Percentiles rank a stretch among this genome's conserved stretches.
Evolutionary conservation across 2,888 invertebrate species (phyloP).

Genomic region (Amiota mariae): DNA sequence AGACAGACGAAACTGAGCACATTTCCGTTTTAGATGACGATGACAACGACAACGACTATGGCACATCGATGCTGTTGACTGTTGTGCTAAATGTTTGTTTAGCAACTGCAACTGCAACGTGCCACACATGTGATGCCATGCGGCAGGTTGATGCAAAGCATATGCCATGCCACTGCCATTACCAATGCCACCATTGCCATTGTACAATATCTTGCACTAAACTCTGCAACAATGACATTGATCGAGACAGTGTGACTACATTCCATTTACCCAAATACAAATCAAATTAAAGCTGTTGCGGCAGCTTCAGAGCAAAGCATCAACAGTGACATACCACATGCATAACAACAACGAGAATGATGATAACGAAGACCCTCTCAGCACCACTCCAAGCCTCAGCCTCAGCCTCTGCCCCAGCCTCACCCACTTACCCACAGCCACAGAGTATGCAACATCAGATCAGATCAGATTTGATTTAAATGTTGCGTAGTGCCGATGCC

Average conservation of each 20-base stretch:
- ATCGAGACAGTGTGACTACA: conserved; percentile 52
- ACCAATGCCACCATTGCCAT: not conserved
- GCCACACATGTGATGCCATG: not conserved
- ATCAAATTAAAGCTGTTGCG: conserved; percentile 17
- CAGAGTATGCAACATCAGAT: conserved; percentile 27
- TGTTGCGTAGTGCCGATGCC: conserved; percentile 32
- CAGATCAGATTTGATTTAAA: conserved; percentile 55
- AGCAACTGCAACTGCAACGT: conserved; percentile 57
- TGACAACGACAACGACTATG: conserved; percentile 48
- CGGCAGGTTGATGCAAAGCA: not conserved
- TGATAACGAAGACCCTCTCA: not conserved
- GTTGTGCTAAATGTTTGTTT: conserved; percentile 60
- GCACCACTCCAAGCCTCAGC: not conserved
- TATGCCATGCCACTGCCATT: not conserved
- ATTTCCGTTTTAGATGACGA: conserved; percentile 16
- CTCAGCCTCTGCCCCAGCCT: no score
- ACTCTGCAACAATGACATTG: conserved; percentile 46
- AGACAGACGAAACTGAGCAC: conserved; percentile 42
- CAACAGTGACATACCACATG: not conserved
- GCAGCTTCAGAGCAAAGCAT: conserved; percentile 23
- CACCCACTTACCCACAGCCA: no score
- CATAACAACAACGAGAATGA: not conserved
- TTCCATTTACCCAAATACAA: conserved; percentile 2
- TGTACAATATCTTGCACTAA: conserved; percentile 22
- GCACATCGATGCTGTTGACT: conserved; percentile 66